A percentile compares a stretch with the other conserved stretches of the same genome.
Conservation (phyloP, 2,113 vertebrate genomes). For the Ptychochromis oligacanthus region DNA sequence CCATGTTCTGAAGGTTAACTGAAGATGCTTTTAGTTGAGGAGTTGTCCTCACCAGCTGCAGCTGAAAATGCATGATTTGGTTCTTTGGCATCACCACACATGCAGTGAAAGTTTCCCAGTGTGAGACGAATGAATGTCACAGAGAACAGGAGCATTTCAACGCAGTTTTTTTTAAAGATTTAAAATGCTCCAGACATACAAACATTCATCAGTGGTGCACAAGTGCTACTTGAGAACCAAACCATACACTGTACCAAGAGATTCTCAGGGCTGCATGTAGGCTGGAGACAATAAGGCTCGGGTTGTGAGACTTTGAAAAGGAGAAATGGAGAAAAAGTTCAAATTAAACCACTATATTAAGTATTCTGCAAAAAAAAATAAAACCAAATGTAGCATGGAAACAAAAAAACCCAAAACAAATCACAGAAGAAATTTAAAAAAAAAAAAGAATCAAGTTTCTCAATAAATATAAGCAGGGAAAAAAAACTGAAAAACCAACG, state of each 20-base stretch:
- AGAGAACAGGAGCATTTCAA: background rate
- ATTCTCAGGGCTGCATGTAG: constrained; percentile 5
- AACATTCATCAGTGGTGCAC: constrained; percentile 8
- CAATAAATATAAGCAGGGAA: constrained; percentile 17
- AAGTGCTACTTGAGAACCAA: constrained; percentile 34
- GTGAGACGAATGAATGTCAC: background rate
- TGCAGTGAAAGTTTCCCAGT: background rate
- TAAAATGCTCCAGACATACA: background rate
- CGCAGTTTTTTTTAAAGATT: background rate
- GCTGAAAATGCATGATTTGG: constrained; percentile 36
- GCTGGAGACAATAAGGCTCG: constrained; percentile 30
- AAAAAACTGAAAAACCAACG: too few relatives aligned
- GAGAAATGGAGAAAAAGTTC: background rate
- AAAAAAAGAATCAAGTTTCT: constrained; percentile 37
- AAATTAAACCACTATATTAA: background rate
- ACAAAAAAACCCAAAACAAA: constrained; percentile 38
- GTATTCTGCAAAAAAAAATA: background rate
- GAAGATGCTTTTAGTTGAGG: background rate
- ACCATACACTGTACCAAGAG: constrained; percentile 13
- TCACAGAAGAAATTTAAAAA: constrained; percentile 28
- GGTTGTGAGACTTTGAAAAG: background rate
- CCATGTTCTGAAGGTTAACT: background rate
- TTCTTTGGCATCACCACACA: constrained; percentile 7
- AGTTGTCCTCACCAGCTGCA: constrained; percentile 12
- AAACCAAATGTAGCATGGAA: constrained; percentile 17